Evolutionary conservation across 2,888 invertebrate genomes (phyloP).

Genomic region (Andrena flavipes): DNA sequence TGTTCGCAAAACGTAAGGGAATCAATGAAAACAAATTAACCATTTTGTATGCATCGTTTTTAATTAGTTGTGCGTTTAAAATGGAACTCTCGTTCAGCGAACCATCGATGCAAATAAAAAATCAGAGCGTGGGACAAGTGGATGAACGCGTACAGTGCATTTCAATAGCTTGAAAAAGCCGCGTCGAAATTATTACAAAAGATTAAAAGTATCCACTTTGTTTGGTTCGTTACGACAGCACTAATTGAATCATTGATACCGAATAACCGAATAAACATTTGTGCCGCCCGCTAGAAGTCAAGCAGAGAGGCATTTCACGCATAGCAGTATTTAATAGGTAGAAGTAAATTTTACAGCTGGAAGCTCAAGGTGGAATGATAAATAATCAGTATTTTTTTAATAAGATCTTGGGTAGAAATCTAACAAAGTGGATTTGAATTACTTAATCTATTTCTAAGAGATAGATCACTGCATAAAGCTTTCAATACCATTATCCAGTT

Average conservation of each 20-base stretch:
- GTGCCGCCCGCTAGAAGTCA: not conserved
- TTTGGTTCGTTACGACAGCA: constrained; percentile 3
- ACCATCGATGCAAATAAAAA: constrained; percentile 15
- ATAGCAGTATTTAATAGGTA: not conserved
- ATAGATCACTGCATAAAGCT: too few relatives aligned
- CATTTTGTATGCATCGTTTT: constrained; percentile 12
- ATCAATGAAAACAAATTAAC: constrained; percentile 37
- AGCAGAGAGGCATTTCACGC: not conserved
- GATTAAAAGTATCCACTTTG: constrained; percentile 17
- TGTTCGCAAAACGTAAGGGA: constrained; percentile 1
- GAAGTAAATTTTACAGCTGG: too few relatives aligned
- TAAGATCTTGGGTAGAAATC: too few relatives aligned
- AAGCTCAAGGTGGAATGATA: too few relatives aligned
- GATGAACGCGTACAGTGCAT: constrained; percentile 10
- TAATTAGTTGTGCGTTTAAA: constrained; percentile 10
- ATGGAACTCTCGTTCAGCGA: constrained; percentile 15
- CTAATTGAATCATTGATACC: not conserved
- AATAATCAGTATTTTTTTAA: too few relatives aligned
- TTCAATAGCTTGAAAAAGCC: constrained; percentile 15
- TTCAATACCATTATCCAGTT: too few relatives aligned
- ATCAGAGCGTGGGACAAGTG: not conserved
- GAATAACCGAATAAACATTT: not conserved
- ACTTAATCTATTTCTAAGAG: too few relatives aligned
- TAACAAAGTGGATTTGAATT: too few relatives aligned
- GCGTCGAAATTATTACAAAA: constrained; percentile 8